Percentiles rank a stretch among this genome's conserved stretches.
Evolutionary conservation across 2,888 invertebrate genomes (phyloP).

Genomic region (Tupiocoris notatus): DNA sequence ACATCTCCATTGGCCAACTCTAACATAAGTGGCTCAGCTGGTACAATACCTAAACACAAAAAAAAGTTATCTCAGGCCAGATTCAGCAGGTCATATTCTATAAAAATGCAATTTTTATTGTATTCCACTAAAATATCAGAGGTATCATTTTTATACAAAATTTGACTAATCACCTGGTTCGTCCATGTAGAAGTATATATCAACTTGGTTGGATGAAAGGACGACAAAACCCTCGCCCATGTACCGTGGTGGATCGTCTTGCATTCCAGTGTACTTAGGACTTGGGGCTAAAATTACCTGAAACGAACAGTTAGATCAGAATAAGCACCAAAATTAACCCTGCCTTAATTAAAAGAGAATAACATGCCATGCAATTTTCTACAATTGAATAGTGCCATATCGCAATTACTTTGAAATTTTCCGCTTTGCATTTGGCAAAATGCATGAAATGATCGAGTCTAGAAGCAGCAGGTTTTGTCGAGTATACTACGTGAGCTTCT

Average conservation of each 20-base stretch:
- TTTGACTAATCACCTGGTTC: conserved; percentile 68
- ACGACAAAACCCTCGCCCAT: conserved; percentile 99
- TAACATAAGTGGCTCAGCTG: conserved; percentile 85
- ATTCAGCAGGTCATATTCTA: not conserved
- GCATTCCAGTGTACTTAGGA: conserved; percentile 88
- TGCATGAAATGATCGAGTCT: conserved; percentile 94
- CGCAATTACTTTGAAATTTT: conserved; percentile 85
- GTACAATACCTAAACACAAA: conserved; percentile 65
- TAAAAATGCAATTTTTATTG: too few species aligned
- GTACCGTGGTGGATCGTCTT: conserved; percentile 91
- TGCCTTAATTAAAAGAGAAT: too few species aligned
- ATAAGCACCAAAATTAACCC: too few species aligned
- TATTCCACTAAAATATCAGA: too few species aligned
- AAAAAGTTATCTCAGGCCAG: not conserved
- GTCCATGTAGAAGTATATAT: conserved; percentile 96
- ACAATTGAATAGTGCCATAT: too few species aligned
- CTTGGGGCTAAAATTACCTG: conserved; percentile 90
- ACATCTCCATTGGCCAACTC: conserved; percentile 90
- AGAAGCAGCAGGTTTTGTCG: conserved; percentile 92
- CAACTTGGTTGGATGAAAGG: conserved; percentile 90
- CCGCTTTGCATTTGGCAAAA: conserved; percentile 88
- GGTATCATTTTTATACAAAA: too few species aligned
- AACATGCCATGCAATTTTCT: too few species aligned
- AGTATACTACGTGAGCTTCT: conserved; percentile 91
- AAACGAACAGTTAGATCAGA: too few species aligned